These are phyloP conservation scores for Haemorhous mexicanus DNA, from an alignment of 2,113 vertebrate genomes.

Conservation along the genomic window DNA sequence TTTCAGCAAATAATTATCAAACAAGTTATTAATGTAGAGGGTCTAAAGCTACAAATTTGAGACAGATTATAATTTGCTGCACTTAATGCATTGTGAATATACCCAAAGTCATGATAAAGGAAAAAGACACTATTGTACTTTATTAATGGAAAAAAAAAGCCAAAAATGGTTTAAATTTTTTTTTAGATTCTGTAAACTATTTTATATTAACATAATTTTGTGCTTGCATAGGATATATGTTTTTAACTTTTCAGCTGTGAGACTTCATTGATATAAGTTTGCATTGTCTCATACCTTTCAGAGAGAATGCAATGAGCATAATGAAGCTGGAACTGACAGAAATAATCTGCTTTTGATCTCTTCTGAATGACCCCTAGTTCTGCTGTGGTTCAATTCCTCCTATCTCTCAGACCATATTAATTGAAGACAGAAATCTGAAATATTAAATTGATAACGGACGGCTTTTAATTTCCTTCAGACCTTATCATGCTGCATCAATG, in stretches of 20 bases:
- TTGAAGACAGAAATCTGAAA: slow-evolving; percentile 36
- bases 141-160: not conserved
- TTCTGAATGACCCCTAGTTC: not conserved
- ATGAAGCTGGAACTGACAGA: not conserved
- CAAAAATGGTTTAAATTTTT: not conserved
- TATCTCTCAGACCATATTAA: not conserved
- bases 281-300: not conserved
- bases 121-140: not conserved
- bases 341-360: not conserved
- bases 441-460: not conserved
- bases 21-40: not conserved
- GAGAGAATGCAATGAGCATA: not conserved
- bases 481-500: not conserved
- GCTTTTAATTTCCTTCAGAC: slow-evolving; percentile 48
- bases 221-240: not conserved
- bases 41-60: not conserved
- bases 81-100: not conserved
- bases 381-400: not conserved
- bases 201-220: not conserved
- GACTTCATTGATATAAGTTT: not conserved
- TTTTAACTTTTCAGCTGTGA: not conserved
- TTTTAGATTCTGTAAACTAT: not conserved
- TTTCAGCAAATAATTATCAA: not conserved
- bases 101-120: not conserved
- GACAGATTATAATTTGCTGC: not conserved